phyloP scores from a whole-genome alignment of 2,888 invertebrate species.

The Philereme vetulata region DNA sequence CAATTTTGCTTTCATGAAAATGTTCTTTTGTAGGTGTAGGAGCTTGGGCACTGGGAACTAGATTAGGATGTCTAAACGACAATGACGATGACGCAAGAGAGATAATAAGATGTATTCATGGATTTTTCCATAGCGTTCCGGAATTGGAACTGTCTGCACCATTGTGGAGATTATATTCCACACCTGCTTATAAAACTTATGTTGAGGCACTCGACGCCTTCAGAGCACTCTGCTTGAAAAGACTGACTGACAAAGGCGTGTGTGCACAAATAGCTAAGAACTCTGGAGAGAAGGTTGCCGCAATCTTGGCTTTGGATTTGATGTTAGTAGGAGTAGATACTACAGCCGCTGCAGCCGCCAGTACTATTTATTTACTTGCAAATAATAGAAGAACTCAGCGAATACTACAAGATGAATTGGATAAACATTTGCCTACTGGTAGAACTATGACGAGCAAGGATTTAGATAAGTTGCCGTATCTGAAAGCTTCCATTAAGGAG shows the following conservation, averaged over 20 bases:
- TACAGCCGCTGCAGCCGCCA: conserved; percentile 90
- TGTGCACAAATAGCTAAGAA: conserved; percentile 70
- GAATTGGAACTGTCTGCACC: conserved; percentile 89
- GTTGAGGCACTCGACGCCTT: conserved; percentile 89
- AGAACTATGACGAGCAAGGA: conserved; percentile 84
- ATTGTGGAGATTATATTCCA: conserved; percentile 89
- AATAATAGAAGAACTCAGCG: conserved; percentile 88
- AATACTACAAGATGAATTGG: conserved; percentile 85
- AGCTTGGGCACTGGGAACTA: conserved; percentile 90
- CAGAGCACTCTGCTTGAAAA: conserved; percentile 82
- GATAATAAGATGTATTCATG: conserved; percentile 90
- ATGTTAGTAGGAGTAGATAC: conserved; percentile 92
- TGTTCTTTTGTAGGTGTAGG: conserved; percentile 86
- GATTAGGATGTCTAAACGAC: conserved; percentile 89
- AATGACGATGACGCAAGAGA: conserved; percentile 89
- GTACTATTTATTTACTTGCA: conserved; percentile 89
- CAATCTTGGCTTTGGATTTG: conserved; percentile 89
- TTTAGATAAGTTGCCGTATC: conserved; percentile 87
- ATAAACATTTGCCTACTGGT: conserved; percentile 78
- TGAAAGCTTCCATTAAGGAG: conserved; percentile 91
- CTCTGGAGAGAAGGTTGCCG: conserved; percentile 79
- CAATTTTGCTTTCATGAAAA: conserved; percentile 39
- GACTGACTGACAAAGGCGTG: conserved; percentile 73
- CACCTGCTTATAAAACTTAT: conserved; percentile 88
- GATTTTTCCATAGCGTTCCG: conserved; percentile 90